These are phyloP conservation scores for Delia radicum DNA, from an alignment of 1,140 invertebrate genomes.

Conservation along the genomic window DNA sequence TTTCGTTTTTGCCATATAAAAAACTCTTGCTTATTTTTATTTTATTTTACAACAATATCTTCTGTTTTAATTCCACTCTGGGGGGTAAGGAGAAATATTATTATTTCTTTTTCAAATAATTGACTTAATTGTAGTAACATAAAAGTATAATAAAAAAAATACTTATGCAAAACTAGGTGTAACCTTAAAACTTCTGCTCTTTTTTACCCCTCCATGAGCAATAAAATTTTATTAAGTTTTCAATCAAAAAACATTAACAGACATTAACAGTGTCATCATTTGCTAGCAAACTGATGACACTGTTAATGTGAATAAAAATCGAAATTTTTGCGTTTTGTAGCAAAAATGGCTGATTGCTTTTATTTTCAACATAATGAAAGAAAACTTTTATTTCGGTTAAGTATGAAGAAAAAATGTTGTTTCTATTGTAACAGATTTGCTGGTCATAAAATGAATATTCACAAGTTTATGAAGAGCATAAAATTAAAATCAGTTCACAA, in stretches of 20 bases:
- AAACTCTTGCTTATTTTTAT: too few species aligned
- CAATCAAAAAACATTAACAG: not conserved
- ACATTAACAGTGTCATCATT: too few species aligned
- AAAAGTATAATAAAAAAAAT: not conserved
- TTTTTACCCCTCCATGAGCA: too few species aligned
- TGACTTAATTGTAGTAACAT: not conserved
- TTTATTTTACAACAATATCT: too few species aligned
- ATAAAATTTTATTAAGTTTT: not conserved
- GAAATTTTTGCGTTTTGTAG: not conserved
- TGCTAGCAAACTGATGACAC: not conserved
- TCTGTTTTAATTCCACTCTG: not conserved
- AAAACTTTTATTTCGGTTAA: too few species aligned
- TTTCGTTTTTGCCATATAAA: too few species aligned
- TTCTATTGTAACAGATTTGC: not conserved
- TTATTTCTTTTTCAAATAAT: not conserved
- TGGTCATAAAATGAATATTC: not conserved
- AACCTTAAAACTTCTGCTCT: not conserved
- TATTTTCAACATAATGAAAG: too few species aligned
- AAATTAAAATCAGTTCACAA: not conserved
- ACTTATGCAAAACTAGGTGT: too few species aligned
- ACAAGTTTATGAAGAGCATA: not conserved
- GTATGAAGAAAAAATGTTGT: too few species aligned
- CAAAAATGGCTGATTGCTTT: not conserved
- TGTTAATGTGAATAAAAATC: not conserved
- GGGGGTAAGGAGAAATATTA: not conserved